These are phyloP conservation scores for Lophius americanus DNA, from an alignment of 2,797 vertebrate species.

Conservation along the genomic window DNA sequence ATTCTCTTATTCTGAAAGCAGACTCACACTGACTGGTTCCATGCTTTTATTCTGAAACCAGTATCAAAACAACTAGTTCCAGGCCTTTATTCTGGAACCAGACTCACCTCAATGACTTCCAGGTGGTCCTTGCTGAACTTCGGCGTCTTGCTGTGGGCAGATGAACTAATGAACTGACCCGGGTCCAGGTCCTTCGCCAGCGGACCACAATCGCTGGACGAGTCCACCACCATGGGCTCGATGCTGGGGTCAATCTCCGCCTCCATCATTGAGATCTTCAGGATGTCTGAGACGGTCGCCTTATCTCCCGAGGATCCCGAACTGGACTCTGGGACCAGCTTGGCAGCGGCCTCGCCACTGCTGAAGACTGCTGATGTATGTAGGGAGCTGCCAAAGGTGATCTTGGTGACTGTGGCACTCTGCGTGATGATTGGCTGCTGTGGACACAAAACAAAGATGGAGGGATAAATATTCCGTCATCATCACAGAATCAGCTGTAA, in stretches of 20 bases:
- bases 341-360: slow-evolving; percentile 85
- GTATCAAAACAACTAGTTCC: too few relatives aligned
- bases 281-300: slow-evolving; percentile 91
- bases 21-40: too few relatives aligned
- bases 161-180: slow-evolving; percentile 83
- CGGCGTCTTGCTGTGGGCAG: slow-evolving; percentile 68
- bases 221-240: slow-evolving; percentile 90
- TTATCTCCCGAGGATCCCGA: slow-evolving; percentile 81
- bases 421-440: slow-evolving; percentile 94
- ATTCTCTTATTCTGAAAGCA: too few relatives aligned
- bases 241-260: slow-evolving; percentile 91
- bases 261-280: slow-evolving; percentile 99
- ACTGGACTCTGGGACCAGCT: slow-evolving; percentile 87
- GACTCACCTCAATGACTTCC: slow-evolving; percentile 82
- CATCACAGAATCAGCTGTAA: too few relatives aligned
- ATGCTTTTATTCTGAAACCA: too few relatives aligned
- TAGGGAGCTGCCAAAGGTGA: slow-evolving; percentile 89
- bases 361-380: slow-evolving; percentile 87
- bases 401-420: slow-evolving; percentile 94
- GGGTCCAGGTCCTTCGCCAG: slow-evolving; percentile 77
- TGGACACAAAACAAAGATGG: slow-evolving; percentile 35
- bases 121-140: slow-evolving; percentile 84
- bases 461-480: too few relatives aligned
- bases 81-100: too few relatives aligned
- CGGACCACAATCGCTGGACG: slow-evolving; percentile 84